Base-by-base conservation (phyloP, 2,113 vertebrate genomes). In the Hiodon alosoides region DNA sequence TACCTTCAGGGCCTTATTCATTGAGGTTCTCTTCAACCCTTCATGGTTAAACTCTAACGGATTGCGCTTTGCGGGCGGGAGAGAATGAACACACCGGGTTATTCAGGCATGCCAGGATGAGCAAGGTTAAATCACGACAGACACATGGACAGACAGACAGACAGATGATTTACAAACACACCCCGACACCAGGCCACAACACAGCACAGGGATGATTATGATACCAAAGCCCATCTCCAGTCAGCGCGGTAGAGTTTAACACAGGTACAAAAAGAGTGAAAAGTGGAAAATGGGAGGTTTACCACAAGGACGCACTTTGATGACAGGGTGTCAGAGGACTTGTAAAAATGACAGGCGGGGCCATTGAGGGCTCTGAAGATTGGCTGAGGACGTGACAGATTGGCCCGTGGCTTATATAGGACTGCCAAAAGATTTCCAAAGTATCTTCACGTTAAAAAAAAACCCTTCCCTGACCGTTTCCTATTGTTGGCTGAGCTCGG, bases 1-100 rank as follows among this genome's bases (percentile, higher is more conserved):
- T 98, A 98, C 96, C 96, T 98, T 96, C 57, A 94, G 84, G 82
- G 91, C 93, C 91, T 95, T 97, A 94, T 89, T 92, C 92, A 94
- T 81, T 86, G 92, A 92, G 90, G 91, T 79, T 91, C 93, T 95
- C 96, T 92, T 98, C 94, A 94, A 90, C 90, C 92, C 93, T 77
- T 92, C 88, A 72, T 89, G 90, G 89, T 95, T 95, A 93, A 94
- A 93, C 86, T 96, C 93, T 97, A 98, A 96, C 55, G 95, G 95
- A 92, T 96, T 96, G 93, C 88, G 90, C 96, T 98, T 96, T 92
- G 91, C 87, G 89, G 81, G 87, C 87, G 93, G 91, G 90, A 95
- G 90, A 95, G 89, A 93, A 91, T 81, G 90, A 90, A 91, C 86
- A 94, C 75, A 91, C 79, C 83, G 90, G 90, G 87, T 93, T 94